phyloP scores from a whole-genome alignment of 2,797 vertebrate species.

The Pangasius larnaudii region DNA sequence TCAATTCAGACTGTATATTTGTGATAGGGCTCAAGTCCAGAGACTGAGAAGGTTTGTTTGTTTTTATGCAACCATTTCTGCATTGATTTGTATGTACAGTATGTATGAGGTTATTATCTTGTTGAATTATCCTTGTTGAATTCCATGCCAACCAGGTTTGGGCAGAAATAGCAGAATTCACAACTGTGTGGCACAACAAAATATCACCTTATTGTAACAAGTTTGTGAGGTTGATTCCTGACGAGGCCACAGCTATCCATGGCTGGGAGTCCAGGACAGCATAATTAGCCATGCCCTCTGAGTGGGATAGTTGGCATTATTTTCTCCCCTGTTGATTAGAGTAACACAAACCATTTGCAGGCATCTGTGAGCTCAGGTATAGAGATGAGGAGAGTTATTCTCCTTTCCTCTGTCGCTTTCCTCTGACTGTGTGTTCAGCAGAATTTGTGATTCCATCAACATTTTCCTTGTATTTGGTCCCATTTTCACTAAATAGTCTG shows the following conservation, averaged over 20 bases:
- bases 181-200: neutral
- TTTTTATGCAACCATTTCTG: neutral
- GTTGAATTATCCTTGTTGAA: neutral
- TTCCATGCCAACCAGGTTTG: neutral
- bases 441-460: neutral
- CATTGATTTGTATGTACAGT: neutral
- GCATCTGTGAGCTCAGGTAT: neutral
- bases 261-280: neutral
- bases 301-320: neutral
- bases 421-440: neutral
- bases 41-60: neutral
- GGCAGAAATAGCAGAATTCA: neutral
- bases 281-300: constrained; percentile 4
- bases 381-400: neutral
- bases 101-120: neutral
- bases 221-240: neutral
- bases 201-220: neutral
- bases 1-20: neutral
- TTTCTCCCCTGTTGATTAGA: constrained; percentile 6
- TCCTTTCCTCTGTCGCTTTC: too few relatives aligned
- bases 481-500: neutral
- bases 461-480: neutral
- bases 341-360: neutral
- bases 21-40: neutral
- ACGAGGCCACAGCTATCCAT: neutral